Conservation (phyloP, 2,888 invertebrate species). For the Smittia aterrima region DNA sequence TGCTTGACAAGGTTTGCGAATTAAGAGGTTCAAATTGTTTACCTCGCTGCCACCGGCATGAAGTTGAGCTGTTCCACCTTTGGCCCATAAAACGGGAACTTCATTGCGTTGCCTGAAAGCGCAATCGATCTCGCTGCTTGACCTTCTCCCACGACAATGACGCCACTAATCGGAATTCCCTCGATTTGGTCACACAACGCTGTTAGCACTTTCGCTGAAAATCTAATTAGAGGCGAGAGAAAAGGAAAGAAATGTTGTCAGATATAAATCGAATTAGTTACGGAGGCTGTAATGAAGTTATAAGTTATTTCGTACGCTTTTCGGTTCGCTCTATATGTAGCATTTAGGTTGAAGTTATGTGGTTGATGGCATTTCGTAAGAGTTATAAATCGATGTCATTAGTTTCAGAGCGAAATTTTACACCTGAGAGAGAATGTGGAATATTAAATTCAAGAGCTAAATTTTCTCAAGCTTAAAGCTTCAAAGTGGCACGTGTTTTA, state of each 20-base stretch:
- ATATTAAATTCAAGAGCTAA: no score
- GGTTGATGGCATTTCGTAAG: no score
- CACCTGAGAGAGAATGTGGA: no score
- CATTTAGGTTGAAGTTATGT: no score
- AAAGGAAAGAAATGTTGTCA: constrained; percentile 41
- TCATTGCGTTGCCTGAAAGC: constrained; percentile 47
- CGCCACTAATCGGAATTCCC: constrained; percentile 46
- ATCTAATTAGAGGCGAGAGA: constrained; percentile 43
- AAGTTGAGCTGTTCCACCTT: constrained; percentile 47
- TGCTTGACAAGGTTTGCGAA: no score
- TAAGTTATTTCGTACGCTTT: not conserved
- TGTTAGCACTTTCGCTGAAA: constrained; percentile 47
- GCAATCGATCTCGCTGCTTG: constrained; percentile 47
- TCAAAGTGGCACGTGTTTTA: no score
- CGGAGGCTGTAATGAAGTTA: not conserved
- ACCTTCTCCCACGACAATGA: constrained; percentile 47
- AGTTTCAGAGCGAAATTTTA: no score
- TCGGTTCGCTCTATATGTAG: no score
- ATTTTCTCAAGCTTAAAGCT: no score
- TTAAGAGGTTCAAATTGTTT: no score
- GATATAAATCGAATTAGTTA: not conserved
- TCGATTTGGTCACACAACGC: constrained; percentile 47
- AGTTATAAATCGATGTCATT: no score
- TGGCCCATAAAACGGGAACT: constrained; percentile 47
- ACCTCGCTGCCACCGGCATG: constrained; percentile 46